Percentiles rank a stretch among this genome's conserved stretches.
These are phyloP conservation scores for Molanna angustata DNA, from an alignment of 2,888 invertebrate species.

Conservation along the genomic window DNA sequence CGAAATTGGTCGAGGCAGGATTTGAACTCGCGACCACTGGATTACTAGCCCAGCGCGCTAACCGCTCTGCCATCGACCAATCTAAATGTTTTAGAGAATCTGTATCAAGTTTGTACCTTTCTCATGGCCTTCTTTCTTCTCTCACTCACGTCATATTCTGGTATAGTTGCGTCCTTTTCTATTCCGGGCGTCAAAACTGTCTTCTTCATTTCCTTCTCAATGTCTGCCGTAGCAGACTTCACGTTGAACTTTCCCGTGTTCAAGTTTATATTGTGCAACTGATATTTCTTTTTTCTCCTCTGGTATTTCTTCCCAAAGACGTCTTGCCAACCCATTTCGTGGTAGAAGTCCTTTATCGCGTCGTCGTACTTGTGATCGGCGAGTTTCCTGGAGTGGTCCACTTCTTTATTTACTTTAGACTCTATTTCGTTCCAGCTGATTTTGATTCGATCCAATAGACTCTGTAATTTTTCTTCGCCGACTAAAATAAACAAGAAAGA, in stretches of 20 bases:
- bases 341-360: conserved; percentile 46
- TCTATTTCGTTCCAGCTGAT: conserved; percentile 44
- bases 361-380: conserved; percentile 43
- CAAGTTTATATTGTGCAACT: no score
- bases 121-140: conserved; percentile 56
- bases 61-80: no score
- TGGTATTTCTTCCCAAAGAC: conserved; percentile 38
- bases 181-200: conserved; percentile 63
- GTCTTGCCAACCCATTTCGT: conserved; percentile 47
- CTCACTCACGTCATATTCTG: conserved; percentile 57
- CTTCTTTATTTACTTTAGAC: no score
- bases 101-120: conserved; percentile 54
- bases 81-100: no score
- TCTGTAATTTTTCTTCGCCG: conserved; percentile 41
- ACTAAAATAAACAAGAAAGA: conserved; percentile 37
- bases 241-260: conserved; percentile 49
- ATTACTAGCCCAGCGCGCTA: no score
- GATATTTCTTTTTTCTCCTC: conserved; percentile 31
- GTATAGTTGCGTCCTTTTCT: conserved; percentile 60
- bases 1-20: no score
- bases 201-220: conserved; percentile 60
- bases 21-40: no score
- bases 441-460: conserved; percentile 44
- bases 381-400: conserved; percentile 42
- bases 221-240: conserved; percentile 45